Evolutionary conservation across 2,797 vertebrate genomes (phyloP), one percentile per base, ranked within the genome.

Genomic region (Benthosema pterotum): DNA sequence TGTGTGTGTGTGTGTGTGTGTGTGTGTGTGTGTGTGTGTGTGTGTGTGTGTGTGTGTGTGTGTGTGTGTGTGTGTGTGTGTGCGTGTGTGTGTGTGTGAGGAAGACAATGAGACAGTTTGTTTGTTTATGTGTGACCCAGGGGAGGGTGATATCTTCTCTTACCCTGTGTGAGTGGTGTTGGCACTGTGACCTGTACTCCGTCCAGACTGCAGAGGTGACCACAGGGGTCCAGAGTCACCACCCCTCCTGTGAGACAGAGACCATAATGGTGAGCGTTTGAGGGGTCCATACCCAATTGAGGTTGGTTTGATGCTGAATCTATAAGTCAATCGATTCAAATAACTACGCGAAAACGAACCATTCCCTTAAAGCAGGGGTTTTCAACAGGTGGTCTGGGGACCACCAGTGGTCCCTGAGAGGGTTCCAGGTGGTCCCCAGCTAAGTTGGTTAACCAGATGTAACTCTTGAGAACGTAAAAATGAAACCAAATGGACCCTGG

Each of bases 101-200:
- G 19, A 19, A 17, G 14, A 15, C 9, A 25, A 42, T 18, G 18
- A 45, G 12, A 52, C 19, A 52, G 47, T 32, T 12, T 52, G 38
- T 57, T 53, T 69, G 53, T 48, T 51, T 43, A 13, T 55, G 6
- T 17, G 2, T 8, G n/a, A 25, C 22, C 22, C 22, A 25, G 22
- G 5, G 22, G 22, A 25, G 22, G 22, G 22, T 25, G 3, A 25
- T 25, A 1, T 25, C 2, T 25, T 7, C 7, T 47, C 67, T 87
- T 86, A 94, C 93, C 93, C 67, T 94, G 93, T 42, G 93, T 93
- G 42, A 94, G 92, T 9, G 86, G 91, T 18, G 92, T 93, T 14
- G 93, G 90, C 43, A 87, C 87, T 32, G 84, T 85, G 54, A 94
- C 78, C 38, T 90, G 89, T 9, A 89, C 87, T 57, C 93, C 92